These are phyloP conservation scores for Anneissia japonica DNA, from an alignment of 35 echinoderm and acorn worm species.

Conservation along the genomic window DNA sequence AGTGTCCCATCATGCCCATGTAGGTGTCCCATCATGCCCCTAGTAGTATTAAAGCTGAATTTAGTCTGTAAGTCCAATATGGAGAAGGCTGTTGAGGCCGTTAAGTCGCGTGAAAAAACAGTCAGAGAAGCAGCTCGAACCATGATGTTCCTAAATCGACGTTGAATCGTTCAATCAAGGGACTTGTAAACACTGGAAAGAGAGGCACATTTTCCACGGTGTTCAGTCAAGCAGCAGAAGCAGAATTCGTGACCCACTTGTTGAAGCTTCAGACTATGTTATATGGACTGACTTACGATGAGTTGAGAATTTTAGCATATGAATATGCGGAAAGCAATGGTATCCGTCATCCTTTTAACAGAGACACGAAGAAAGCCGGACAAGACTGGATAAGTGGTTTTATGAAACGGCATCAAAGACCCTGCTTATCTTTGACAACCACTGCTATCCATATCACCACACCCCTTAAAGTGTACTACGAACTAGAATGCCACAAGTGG, in stretches of 20 bases:
- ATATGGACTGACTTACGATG: not conserved
- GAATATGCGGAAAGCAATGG: constrained; percentile 1
- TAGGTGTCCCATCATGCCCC: no score
- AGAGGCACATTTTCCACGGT: no score
- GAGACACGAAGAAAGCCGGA: not conserved
- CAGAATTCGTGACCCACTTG: constrained; percentile 7
- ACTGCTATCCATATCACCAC: not conserved
- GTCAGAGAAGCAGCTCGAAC: no score
- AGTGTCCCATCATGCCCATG: no score
- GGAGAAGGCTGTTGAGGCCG: no score
- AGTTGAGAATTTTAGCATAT: not conserved
- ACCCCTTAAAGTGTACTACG: constrained; percentile 12
- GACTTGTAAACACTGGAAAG: no score
- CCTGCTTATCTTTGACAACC: not conserved
- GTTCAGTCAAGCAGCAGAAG: not conserved
- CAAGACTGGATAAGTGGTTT: not conserved
- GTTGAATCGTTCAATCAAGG: no score
- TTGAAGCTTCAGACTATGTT: not conserved
- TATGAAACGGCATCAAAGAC: not conserved
- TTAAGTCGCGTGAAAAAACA: no score
- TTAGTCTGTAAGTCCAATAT: no score
- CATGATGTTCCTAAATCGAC: no score
- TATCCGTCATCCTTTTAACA: constrained; percentile 3
- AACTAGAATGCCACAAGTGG: constrained; percentile 10
- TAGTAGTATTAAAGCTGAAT: no score